Evolutionary conservation across 30 jellyfish, hydroid and myxozoan genomes (phyloP), one percentile per base, ranked within the genome.

Genomic region (Mastigias papua): DNA sequence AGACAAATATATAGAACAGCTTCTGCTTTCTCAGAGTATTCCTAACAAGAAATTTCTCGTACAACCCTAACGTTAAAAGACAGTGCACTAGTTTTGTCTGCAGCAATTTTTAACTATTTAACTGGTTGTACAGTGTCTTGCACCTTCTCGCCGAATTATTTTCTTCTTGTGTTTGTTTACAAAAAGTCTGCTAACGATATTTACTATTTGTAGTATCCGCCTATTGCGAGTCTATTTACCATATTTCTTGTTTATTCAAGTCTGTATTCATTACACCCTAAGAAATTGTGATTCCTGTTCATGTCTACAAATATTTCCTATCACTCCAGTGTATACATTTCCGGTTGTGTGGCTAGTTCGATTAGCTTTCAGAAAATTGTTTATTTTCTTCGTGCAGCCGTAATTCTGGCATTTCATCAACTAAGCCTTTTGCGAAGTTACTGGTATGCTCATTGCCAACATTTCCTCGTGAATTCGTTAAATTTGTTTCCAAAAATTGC

Each of bases 321-420:
- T n/a, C 23, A 42, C 42, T 22, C 9, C 74, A 63, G 42, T 11
- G 26, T 8, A 63, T 7, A 63, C 22, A 63, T 63, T 63, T 63
- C 74, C 74, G 74, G 74, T 19, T 63, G 42, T 63, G 54, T 63
- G 17, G 67, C 26, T 25, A 27, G 42, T 6, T 63, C 74, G 74
- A 63, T 63, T 63, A 10, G 19, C 7, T 58, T 58, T 58, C 27
- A 58, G 25, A n/a, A 58, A 5, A 2, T 63, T 63, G 21, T 42
- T 63, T 23, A 19, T n/a, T 6, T 19, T 23, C 0, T 15, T 42
- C 13, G 7, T 8, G 54, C 13, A 4, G 13, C 54, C 7, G 54
- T 42, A 15, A 42, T 0, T 4, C 54, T 42, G 54, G 54, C 54
- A 42, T n/a, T n/a, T n/a, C n/a, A n/a, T n/a, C n/a, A n/a, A n/a